These are phyloP conservation scores for Macrobrachium nipponense DNA, from an alignment of 1,140 invertebrate species.

Conservation along the genomic window DNA sequence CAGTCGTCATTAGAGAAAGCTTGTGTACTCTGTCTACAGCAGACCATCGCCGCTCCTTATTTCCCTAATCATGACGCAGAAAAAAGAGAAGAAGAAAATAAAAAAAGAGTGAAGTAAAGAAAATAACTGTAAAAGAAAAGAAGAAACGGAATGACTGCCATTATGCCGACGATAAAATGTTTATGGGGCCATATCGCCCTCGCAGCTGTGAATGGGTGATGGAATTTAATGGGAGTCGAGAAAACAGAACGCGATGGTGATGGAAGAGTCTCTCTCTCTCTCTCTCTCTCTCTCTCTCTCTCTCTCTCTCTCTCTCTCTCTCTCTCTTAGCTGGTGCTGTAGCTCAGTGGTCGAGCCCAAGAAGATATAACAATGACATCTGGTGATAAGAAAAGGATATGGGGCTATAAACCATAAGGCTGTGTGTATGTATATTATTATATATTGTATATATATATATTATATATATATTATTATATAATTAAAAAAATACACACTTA, in stretches of 20 bases:
- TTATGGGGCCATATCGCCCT: no score
- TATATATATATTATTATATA: background rate
- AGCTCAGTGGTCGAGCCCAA: background rate
- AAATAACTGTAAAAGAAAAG: background rate
- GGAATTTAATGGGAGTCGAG: no score
- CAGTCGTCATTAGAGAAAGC: no score
- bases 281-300: conserved; percentile 18
- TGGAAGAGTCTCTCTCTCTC: background rate
- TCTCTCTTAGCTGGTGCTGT: background rate
- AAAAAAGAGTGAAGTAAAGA: background rate
- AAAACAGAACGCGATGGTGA: no score
- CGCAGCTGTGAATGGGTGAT: no score
- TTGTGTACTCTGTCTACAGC: no score
- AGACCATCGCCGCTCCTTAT: no score
- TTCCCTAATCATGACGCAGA: no score
- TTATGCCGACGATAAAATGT: background rate
- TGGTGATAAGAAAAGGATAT: no score
- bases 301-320: conserved; percentile 11
- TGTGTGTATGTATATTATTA: background rate
- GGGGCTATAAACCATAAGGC: no score
- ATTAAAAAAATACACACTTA: no score
- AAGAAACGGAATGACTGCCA: background rate
- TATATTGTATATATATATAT: background rate
- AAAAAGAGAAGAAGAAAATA: background rate
- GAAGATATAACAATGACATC: no score